Evolutionary conservation across 2,113 vertebrate species (phyloP).

Genomic region (Epinephelus cyanopodus): DNA sequence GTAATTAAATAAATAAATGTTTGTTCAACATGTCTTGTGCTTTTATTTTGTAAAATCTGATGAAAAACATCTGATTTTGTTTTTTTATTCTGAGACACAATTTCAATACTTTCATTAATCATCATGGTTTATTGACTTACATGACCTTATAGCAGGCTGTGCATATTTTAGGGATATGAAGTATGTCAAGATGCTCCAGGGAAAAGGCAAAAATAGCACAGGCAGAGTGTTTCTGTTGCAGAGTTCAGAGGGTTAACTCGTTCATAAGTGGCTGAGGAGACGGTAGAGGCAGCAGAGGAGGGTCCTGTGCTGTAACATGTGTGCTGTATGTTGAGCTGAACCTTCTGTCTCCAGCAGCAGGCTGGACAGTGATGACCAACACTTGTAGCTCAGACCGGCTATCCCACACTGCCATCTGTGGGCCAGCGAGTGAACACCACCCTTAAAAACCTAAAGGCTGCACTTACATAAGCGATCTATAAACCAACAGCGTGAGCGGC

Average conservation of each 20-base stretch:
- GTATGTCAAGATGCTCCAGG: too few relatives aligned
- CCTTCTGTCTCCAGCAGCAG: conserved; percentile 12
- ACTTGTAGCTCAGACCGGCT: neutral
- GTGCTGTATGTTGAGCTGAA: conserved; percentile 22
- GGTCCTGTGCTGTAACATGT: neutral
- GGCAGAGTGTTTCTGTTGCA: too few relatives aligned
- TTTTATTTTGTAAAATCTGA: too few relatives aligned
- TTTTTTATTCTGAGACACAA: too few relatives aligned
- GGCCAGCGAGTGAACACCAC: conserved; percentile 43
- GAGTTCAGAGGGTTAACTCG: conserved; percentile 1
- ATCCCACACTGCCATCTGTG: conserved; percentile 78
- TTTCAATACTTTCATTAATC: too few relatives aligned
- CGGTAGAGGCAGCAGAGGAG: neutral
- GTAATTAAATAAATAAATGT: too few relatives aligned
- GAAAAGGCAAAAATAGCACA: too few relatives aligned
- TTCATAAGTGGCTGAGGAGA: conserved; percentile 1
- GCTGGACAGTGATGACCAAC: conserved; percentile 20
- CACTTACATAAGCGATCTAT: conserved; percentile 72
- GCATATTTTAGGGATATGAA: too few relatives aligned
- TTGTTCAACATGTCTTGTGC: too few relatives aligned
- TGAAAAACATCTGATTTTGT: too few relatives aligned
- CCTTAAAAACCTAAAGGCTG: neutral
- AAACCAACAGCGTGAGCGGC: conserved; percentile 49
- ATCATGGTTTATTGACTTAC: too few relatives aligned
- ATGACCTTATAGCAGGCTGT: too few relatives aligned